phyloP scores from a whole-genome alignment of 2,797 vertebrate species.

The Acanthurus tractus region DNA sequence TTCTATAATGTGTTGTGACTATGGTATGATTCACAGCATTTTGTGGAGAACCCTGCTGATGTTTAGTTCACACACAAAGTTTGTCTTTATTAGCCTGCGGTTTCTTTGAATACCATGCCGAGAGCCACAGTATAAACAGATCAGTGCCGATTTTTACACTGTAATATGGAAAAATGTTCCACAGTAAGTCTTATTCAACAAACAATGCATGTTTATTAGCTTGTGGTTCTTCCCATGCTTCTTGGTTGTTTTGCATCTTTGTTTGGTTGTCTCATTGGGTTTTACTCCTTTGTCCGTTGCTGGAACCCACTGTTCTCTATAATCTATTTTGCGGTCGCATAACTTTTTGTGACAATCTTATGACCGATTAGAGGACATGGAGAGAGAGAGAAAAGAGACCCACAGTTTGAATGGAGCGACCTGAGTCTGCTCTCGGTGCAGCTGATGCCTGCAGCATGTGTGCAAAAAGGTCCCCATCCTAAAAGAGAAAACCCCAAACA shows the following conservation, averaged over 20 bases:
- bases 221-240: conserved; percentile 45
- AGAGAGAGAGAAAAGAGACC: conserved; percentile 18
- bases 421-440: conserved; percentile 17
- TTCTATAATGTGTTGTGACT: conserved; percentile 10
- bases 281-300: conserved; percentile 49
- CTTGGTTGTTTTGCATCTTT: conserved; percentile 55
- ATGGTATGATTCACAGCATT: background rate
- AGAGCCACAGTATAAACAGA: conserved; percentile 49
- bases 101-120: conserved; percentile 24
- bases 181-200: conserved; percentile 38
- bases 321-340: conserved; percentile 47
- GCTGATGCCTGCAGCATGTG: conserved; percentile 29
- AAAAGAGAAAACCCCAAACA: conserved; percentile 35
- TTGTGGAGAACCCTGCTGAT: conserved; percentile 25
- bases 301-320: conserved; percentile 61
- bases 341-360: conserved; percentile 44
- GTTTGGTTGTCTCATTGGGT: conserved; percentile 40
- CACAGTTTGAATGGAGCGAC: conserved; percentile 29
- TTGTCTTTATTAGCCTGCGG: conserved; percentile 38
- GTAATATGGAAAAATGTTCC: conserved; percentile 40
- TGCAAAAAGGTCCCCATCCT: conserved; percentile 22
- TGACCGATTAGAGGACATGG: conserved; percentile 16
- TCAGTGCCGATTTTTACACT: conserved; percentile 39
- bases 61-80: conserved; percentile 40
- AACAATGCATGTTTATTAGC: conserved; percentile 47